A percentile compares a stretch with the other conserved stretches of the same genome.
phyloP scores from a whole-genome alignment of 53 echinoderm and acorn worm genomes.

The Luidia sarsii region DNA sequence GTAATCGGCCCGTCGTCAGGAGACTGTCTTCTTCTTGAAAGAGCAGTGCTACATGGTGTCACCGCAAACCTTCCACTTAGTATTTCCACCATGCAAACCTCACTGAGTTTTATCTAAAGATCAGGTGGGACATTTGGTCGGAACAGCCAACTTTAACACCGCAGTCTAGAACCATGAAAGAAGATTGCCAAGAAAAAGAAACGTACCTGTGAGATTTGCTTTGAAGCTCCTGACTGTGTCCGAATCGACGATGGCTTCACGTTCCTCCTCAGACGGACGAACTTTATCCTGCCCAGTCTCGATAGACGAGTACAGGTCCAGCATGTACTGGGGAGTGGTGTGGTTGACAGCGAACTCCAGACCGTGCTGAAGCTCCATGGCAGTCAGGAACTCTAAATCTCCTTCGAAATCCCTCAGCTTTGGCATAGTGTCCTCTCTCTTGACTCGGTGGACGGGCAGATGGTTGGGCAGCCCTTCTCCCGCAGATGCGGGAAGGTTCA shows the following conservation, averaged over 20 bases:
- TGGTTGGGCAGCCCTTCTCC: not conserved
- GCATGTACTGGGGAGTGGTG: slow-evolving; percentile 60
- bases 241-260: slow-evolving; percentile 65
- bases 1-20: too few species aligned
- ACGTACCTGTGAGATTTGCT: slow-evolving; percentile 72
- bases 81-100: too few species aligned
- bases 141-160: not conserved
- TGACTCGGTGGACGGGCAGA: not conserved
- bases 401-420: slow-evolving; percentile 41
- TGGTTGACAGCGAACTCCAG: slow-evolving; percentile 8
- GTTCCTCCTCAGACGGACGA: slow-evolving; percentile 64
- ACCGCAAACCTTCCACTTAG: too few species aligned
- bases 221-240: slow-evolving; percentile 86
- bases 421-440: slow-evolving; percentile 21
- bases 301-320: slow-evolving; percentile 57
- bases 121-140: too few species aligned
- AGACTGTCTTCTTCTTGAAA: too few species aligned
- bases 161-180: not conserved
- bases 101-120: too few species aligned
- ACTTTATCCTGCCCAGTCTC: slow-evolving; percentile 33
- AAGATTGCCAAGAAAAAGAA: not conserved
- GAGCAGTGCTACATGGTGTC: too few species aligned
- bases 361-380: slow-evolving; percentile 26
- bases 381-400: slow-evolving; percentile 22
- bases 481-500: not conserved